Conservation (phyloP, 2,888 invertebrate genomes). For the Capitulum mitella region DNA sequence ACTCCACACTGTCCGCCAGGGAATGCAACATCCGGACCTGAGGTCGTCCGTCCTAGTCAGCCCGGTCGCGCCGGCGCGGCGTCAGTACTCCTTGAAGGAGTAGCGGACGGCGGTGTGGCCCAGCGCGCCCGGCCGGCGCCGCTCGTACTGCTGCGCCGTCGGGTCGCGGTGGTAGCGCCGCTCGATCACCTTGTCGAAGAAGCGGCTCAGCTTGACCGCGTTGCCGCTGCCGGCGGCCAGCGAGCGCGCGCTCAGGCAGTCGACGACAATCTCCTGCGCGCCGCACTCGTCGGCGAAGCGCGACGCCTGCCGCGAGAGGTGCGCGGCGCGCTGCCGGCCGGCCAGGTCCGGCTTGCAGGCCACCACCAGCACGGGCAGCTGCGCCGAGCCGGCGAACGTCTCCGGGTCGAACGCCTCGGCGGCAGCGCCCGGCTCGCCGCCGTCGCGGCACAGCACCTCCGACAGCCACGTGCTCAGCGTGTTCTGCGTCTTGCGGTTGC, state of each 20-base stretch:
- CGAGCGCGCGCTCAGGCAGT: slow-evolving; percentile 59
- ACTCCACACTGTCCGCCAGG: too few species aligned
- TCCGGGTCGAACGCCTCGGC: not conserved
- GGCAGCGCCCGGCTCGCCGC: slow-evolving; percentile 28
- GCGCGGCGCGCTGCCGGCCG: slow-evolving; percentile 60
- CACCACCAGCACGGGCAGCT: slow-evolving; percentile 88
- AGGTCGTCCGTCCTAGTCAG: slow-evolving; percentile 31
- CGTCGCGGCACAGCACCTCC: slow-evolving; percentile 70
- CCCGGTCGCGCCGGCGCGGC: slow-evolving; percentile 29
- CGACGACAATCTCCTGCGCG: slow-evolving; percentile 86
- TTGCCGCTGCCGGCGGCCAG: slow-evolving; percentile 91
- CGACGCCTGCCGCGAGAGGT: slow-evolving; percentile 50
- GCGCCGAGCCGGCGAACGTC: slow-evolving; percentile 42
- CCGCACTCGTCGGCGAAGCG: slow-evolving; percentile 81
- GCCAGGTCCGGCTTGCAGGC: slow-evolving; percentile 87
- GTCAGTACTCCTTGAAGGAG: slow-evolving; percentile 32
- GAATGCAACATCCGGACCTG: too few species aligned
- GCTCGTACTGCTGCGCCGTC: slow-evolving; percentile 29
- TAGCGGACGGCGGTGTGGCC: slow-evolving; percentile 31
- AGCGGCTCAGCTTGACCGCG: slow-evolving; percentile 83
- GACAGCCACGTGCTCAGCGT: slow-evolving; percentile 89
- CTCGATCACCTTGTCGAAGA: slow-evolving; percentile 76
- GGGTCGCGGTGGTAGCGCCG: slow-evolving; percentile 26
- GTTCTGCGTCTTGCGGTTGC: slow-evolving; percentile 89
- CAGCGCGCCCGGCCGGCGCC: slow-evolving; percentile 33